Percentiles rank a stretch among this genome's conserved stretches.
These are phyloP conservation scores for Scaptodrosophila latifasciaeformis DNA, from an alignment of 2,888 invertebrate species.

Conservation along the genomic window DNA sequence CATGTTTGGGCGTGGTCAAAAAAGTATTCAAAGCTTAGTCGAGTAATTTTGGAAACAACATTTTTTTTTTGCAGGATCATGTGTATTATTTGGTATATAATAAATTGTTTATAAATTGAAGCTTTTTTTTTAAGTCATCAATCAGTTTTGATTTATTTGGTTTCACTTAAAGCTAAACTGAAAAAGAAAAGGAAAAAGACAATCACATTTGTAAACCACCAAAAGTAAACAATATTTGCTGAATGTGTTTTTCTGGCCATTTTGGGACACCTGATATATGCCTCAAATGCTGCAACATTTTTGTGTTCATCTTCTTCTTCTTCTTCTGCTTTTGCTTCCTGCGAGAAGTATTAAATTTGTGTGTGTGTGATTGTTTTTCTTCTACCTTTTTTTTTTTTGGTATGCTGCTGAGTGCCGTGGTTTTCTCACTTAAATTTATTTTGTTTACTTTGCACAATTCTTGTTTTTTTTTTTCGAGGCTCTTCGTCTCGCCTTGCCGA, in stretches of 20 bases:
- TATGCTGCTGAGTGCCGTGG: slow-evolving; percentile 6
- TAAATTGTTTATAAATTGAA: too few species aligned
- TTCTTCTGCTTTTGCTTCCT: slow-evolving; percentile 13
- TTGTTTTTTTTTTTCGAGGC: slow-evolving; percentile 1
- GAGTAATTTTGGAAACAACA: too few species aligned
- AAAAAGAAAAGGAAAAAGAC: neutral
- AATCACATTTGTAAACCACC: slow-evolving; percentile 9
- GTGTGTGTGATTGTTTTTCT: too few species aligned
- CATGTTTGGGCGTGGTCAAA: neutral
- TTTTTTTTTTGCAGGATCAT: too few species aligned
- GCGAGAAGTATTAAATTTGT: slow-evolving; percentile 32
- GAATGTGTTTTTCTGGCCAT: neutral
- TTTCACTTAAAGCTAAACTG: too few species aligned
- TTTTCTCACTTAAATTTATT: neutral
- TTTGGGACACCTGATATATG: slow-evolving; percentile 1
- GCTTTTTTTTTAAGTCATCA: too few species aligned
- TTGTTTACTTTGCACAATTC: neutral
- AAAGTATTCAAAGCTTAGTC: too few species aligned
- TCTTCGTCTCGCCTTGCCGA: slow-evolving; percentile 14
- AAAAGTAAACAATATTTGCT: too few species aligned
- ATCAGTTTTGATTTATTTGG: slow-evolving; percentile 1
- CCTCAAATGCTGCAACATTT: slow-evolving; percentile 54
- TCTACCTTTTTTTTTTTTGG: slow-evolving; percentile 8
- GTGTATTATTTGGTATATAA: too few species aligned
- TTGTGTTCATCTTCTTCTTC: slow-evolving; percentile 27